Evolutionary conservation across 2,888 invertebrate species (phyloP).

Genomic region (Anorthoa munda): DNA sequence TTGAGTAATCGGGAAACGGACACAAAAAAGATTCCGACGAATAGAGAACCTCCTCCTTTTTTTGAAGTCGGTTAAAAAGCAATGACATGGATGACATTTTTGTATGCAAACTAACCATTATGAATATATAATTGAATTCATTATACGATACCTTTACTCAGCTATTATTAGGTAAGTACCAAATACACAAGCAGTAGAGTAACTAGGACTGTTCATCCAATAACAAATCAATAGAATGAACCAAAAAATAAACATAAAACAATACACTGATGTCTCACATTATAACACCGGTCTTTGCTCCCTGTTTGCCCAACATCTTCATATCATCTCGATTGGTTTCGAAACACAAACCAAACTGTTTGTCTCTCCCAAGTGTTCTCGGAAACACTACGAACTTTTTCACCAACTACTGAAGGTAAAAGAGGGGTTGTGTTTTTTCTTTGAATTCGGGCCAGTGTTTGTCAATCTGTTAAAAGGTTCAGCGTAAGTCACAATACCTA

Average conservation of each 20-base stretch:
- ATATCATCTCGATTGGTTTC: slow-evolving; percentile 60
- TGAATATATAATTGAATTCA: too few relatives aligned
- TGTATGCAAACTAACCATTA: too few relatives aligned
- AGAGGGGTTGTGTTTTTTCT: slow-evolving; percentile 40
- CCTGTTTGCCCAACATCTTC: slow-evolving; percentile 59
- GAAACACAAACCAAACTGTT: slow-evolving; percentile 67
- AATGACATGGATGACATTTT: too few relatives aligned
- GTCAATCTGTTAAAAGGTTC: slow-evolving; percentile 31
- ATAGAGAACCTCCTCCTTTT: too few relatives aligned
- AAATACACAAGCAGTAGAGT: too few relatives aligned
- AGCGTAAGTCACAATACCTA: too few relatives aligned
- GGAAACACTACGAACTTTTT: slow-evolving; percentile 44
- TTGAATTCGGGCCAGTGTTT: slow-evolving; percentile 19
- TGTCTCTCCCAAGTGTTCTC: slow-evolving; percentile 55
- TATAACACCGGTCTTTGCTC: slow-evolving; percentile 18
- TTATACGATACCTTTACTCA: too few relatives aligned
- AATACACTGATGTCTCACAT: slow-evolving; percentile 1
- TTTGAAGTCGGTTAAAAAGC: too few relatives aligned
- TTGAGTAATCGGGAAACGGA: too few relatives aligned
- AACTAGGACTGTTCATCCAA: background rate
- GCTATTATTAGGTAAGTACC: too few relatives aligned
- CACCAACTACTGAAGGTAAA: slow-evolving; percentile 23
- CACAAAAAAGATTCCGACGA: too few relatives aligned
- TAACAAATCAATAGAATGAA: background rate
- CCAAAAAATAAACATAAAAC: slow-evolving; percentile 8